These are phyloP conservation scores for Polyergus mexicanus DNA, from an alignment of 1,140 invertebrate genomes.

Conservation along the genomic window DNA sequence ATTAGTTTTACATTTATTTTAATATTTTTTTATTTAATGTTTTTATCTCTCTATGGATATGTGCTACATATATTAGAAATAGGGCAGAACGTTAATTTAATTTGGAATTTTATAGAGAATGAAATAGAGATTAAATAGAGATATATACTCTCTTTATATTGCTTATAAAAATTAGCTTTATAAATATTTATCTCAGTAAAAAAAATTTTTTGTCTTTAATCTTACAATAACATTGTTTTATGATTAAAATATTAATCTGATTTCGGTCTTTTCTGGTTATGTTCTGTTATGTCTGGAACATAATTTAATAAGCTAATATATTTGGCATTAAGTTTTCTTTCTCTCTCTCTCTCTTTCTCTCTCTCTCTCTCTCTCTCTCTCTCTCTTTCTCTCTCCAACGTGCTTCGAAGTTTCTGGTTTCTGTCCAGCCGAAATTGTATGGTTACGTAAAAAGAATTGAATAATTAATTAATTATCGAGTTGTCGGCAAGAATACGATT, in stretches of 20 bases:
- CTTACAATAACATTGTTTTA: not conserved
- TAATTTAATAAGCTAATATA: conserved; percentile 80
- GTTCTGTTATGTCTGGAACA: conserved; percentile 69
- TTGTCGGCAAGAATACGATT: conserved; percentile 22
- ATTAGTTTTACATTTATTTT: conserved; percentile 7
- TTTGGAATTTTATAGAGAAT: conserved; percentile 4
- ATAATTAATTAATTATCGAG: conserved; percentile 78
- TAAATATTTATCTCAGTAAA: not conserved
- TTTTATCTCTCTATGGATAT: not conserved
- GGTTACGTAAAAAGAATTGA: conserved; percentile 54
- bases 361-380: not conserved
- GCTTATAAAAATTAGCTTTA: not conserved
- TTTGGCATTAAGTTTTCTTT: conserved; percentile 70
- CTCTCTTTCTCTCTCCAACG: conserved; percentile 55
- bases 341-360: not conserved
- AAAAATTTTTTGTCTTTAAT: not conserved
- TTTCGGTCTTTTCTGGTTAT: conserved; percentile 54
- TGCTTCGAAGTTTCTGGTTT: conserved; percentile 75
- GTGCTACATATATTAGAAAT: not conserved
- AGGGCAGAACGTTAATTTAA: not conserved
- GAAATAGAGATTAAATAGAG: not conserved
- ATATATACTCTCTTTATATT: not conserved
- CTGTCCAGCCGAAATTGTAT: conserved; percentile 73
- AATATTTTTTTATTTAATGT: not conserved
- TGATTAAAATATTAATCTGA: conserved; percentile 33